phyloP scores from a whole-genome alignment of 2,113 vertebrate genomes.

The Pachypanchax playfairii region DNA sequence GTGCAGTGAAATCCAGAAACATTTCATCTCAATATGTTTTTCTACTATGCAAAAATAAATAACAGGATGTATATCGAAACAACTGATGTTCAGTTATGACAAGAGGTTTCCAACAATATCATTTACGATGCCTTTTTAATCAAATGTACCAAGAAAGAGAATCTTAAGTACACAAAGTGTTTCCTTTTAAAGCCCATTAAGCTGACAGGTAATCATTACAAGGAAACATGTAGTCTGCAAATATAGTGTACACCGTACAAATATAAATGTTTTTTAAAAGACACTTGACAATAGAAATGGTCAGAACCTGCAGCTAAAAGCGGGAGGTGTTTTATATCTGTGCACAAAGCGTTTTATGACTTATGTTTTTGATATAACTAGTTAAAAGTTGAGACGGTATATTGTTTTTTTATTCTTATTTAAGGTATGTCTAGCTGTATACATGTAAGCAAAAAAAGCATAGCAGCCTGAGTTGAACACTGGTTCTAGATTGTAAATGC shows the following conservation, averaged over 20 bases:
- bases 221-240: conserved; percentile 74
- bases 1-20: conserved; percentile 66
- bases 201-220: conserved; percentile 65
- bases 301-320: conserved; percentile 65
- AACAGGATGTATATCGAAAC: conserved; percentile 77
- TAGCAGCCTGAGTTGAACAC: conserved; percentile 67
- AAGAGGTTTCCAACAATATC: conserved; percentile 66
- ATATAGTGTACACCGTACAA: conserved; percentile 75
- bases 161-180: conserved; percentile 56
- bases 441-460: conserved; percentile 72
- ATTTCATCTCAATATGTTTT: conserved; percentile 65
- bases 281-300: conserved; percentile 71
- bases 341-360: conserved; percentile 68
- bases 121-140: conserved; percentile 59
- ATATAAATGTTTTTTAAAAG: conserved; percentile 78
- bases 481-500: conserved; percentile 72
- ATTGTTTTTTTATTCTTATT: conserved; percentile 56
- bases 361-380: conserved; percentile 59
- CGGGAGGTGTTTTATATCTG: conserved; percentile 58
- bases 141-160: conserved; percentile 79
- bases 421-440: conserved; percentile 60
- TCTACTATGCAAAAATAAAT: conserved; percentile 92
- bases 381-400: conserved; percentile 57
- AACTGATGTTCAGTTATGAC: conserved; percentile 82
- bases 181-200: conserved; percentile 56